Evolutionary conservation across 2,888 invertebrate genomes (phyloP), one percentile per base, ranked within the genome.

Genomic region (Latheticus oryzae): DNA sequence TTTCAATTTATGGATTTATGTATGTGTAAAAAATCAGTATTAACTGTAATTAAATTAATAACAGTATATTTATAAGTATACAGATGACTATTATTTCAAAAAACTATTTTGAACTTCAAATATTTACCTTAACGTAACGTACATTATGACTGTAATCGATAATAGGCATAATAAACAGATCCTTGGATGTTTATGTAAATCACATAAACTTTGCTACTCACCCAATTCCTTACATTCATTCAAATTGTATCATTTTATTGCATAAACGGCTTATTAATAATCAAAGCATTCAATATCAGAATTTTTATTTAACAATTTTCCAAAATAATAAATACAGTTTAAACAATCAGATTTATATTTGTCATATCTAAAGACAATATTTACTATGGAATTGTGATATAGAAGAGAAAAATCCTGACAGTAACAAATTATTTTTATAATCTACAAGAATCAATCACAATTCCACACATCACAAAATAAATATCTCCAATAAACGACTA

Each of bases 61-160:
- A 58, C 38, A 57, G 30, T 54, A 59, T 59, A 59, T 59, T 59
- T 58, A 42, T 58, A 58, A 58, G 53, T 52, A 58, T 38, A 38
- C 23, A 19, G 16, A 9, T 52, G 38, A 47, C 42, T 52, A 57
- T 57, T 57, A 52, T 52, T 58, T 38, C 37, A 17, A 35, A 35
- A 43, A 32, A 35, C 35, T 37, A 53, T 53, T 53, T 53, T 43
- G 30, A 43, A 43, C 38, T 35, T 19, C 28, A 50, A 38, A 50
- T 50, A 50, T 50, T 50, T 52, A 42, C 23, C 30, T 52, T 42
- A 52, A 32, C 40, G 32, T 32, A 52, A 40, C 52, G 32, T 32
- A 52, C 52, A 52, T 52, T 52, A 42, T 30, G 40, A 52, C 33
- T 56, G 42, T 42, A 50, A 40, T 48, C 33, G 48, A 55, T 23